Conservation (phyloP, 2,888 invertebrate genomes). For the Catocala sponsa region DNA sequence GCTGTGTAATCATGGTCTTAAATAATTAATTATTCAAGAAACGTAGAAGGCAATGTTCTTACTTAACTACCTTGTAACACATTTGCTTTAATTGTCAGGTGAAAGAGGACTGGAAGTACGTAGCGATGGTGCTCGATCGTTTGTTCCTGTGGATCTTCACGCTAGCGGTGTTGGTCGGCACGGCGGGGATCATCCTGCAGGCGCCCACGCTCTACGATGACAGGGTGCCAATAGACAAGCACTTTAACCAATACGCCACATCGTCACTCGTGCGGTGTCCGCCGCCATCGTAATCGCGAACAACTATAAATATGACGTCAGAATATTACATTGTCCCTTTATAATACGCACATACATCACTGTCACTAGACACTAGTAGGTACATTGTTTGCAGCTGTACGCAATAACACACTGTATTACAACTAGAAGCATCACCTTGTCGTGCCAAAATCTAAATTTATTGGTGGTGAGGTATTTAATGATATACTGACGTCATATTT, state of each 20-base stretch:
- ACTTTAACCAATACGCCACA: conserved; percentile 94
- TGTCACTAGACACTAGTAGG: neutral
- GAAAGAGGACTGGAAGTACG: conserved; percentile 99
- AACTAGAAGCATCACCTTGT: neutral
- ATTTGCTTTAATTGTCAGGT: conserved; percentile 87
- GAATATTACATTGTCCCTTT: neutral
- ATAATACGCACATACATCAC: neutral
- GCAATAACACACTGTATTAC: too few species aligned
- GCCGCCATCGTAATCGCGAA: conserved; percentile 86
- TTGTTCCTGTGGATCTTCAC: conserved; percentile 99
- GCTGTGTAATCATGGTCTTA: too few species aligned
- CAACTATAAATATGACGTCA: conserved; percentile 31
- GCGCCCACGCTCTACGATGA: conserved; percentile 98
- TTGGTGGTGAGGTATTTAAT: neutral
- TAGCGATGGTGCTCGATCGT: conserved; percentile 98
- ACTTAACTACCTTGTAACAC: too few species aligned
- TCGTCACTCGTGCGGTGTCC: conserved; percentile 93
- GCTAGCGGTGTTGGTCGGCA: conserved; percentile 97
- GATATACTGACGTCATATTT: conserved; percentile 40
- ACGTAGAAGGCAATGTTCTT: too few species aligned
- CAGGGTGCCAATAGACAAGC: conserved; percentile 95
- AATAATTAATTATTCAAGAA: too few species aligned
- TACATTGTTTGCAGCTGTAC: neutral
- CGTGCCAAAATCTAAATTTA: neutral
- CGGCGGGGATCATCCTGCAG: conserved; percentile 97